Percentiles rank a stretch among this genome's conserved stretches.
Conservation (phyloP, 2,797 vertebrate genomes). For the Prunella strophiata region DNA sequence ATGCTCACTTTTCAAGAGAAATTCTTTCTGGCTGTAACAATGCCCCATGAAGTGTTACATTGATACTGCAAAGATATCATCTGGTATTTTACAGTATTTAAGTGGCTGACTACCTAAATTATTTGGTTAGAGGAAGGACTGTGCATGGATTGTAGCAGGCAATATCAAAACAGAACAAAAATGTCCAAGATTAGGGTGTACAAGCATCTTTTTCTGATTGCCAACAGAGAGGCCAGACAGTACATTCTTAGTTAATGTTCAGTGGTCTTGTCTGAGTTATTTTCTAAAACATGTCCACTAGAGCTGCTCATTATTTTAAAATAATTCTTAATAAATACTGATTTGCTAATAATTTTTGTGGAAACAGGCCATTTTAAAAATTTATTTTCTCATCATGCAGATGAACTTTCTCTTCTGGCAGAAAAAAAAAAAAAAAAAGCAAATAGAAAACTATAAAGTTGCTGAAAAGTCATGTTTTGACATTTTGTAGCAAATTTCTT, state of each 20-base stretch:
- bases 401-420: background rate
- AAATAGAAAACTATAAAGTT: background rate
- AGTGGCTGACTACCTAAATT: background rate
- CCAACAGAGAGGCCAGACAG: background rate
- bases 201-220: background rate
- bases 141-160: background rate
- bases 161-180: background rate
- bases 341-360: background rate
- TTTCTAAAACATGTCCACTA: background rate
- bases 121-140: background rate
- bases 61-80: background rate
- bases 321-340: background rate
- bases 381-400: background rate
- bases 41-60: background rate
- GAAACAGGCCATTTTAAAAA: background rate
- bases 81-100: background rate
- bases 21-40: background rate
- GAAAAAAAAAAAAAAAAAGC: background rate
- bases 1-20: background rate
- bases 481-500: background rate
- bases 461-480: background rate
- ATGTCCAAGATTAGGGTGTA: background rate
- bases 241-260: background rate
- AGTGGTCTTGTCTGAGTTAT: background rate
- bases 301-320: conserved; percentile 18